Conservation (phyloP, 2,797 vertebrate species). For the Falco novaeseelandiae region DNA sequence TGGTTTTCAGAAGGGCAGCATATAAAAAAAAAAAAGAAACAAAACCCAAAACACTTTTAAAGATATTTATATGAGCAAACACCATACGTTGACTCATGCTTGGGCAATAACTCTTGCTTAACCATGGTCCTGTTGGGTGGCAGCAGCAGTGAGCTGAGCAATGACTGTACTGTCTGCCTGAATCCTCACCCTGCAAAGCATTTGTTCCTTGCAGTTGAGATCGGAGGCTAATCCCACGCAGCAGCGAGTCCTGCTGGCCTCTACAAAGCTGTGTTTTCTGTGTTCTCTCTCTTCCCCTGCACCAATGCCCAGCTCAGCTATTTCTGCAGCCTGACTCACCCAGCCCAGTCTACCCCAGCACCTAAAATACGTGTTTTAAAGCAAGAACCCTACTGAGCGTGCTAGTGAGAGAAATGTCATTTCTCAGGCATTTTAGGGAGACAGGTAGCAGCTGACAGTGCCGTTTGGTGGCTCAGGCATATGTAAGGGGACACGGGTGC, state of each 20-base stretch:
- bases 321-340: background rate
- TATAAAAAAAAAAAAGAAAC: background rate
- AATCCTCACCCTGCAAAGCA: accelerated
- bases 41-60: background rate
- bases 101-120: background rate
- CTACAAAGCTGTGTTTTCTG: background rate
- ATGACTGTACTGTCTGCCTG: background rate
- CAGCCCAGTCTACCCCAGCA: background rate
- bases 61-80: background rate
- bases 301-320: accelerated
- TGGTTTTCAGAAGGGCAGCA: background rate
- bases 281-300: accelerated
- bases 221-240: background rate
- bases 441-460: accelerated
- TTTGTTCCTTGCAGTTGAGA: accelerated
- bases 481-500: accelerated
- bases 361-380: too few species aligned
- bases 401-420: accelerated
- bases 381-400: accelerated
- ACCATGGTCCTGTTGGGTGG: background rate
- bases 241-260: background rate
- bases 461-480: accelerated
- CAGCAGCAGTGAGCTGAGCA: background rate
- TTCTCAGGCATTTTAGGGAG: accelerated
- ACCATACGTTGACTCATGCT: background rate